Evolutionary conservation across 2,888 invertebrate genomes (phyloP), one percentile per base, ranked within the genome.

Genomic region (Lingula anatina): DNA sequence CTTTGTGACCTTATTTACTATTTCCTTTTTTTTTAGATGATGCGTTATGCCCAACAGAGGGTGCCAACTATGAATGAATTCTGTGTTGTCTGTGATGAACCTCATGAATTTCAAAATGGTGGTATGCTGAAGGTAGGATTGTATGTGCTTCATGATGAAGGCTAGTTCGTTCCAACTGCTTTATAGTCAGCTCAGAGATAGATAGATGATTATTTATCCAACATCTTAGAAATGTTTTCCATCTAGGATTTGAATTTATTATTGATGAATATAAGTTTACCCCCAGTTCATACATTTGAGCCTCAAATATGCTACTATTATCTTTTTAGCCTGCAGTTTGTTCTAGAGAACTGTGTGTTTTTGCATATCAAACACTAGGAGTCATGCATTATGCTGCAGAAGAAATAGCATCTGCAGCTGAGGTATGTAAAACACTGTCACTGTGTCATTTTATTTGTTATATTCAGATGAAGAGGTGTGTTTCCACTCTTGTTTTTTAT

Each of bases 1-100:
- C 20, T 27, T 1, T 38, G 20, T 47, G 41, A 41, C 36, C 2
- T n/a, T 23, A 15, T 5, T 24, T 36, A 39, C 7, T 23, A 20
- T 51, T 39, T 53, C 51, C 35, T 47, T 57, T 21, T n/a, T 15
- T 60, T 59, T 7, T 57, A 71, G 64, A 42, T 70, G 20, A 66
- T 64, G 54, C 57, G 55, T 26, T 71, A 71, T 54, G 60, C 61
- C 0, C 50, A 61, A 28, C 68, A 70, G 46, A 57, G 71, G 46
- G 59, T 70, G 21, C 65, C 62, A 2, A 70, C 69, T 3, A 50
- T 72, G 31, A 70, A 71, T 52, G 70, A 68, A 46, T 71, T 63
- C 52, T 71, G 71, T 55, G 68, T 72, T 7, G 64, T 72, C 36
- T 70, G 71, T 64, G 72, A 71, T 60, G 66, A 69, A 47, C 63